These are phyloP conservation scores for Exephanes ischioxanthus DNA, from an alignment of 2,888 invertebrate species.

Conservation along the genomic window DNA sequence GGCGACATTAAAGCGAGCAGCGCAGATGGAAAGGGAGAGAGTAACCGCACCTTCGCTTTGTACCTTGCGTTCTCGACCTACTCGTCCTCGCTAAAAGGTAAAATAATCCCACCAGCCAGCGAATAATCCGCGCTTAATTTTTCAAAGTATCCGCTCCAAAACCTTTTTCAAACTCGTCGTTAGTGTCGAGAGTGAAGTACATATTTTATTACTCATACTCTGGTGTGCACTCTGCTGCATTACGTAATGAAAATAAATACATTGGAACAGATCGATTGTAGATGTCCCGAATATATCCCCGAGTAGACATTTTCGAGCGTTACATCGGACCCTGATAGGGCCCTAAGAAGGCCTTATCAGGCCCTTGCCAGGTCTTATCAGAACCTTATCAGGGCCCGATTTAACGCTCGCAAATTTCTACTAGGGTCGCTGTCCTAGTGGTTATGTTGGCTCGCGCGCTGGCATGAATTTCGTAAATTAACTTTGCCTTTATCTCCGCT, in stretches of 20 bases:
- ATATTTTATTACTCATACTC: not conserved
- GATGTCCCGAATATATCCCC: too few relatives aligned
- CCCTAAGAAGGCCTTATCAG: too few relatives aligned
- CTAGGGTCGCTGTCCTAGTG: too few relatives aligned
- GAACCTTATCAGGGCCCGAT: too few relatives aligned
- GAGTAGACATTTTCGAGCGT: too few relatives aligned
- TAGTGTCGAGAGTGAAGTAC: not conserved
- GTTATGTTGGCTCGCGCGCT: too few relatives aligned
- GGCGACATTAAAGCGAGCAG: slow-evolving; percentile 47
- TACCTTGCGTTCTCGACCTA: slow-evolving; percentile 21
- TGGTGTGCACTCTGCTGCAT: not conserved
- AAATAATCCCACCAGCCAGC: slow-evolving; percentile 41
- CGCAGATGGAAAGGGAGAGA: not conserved
- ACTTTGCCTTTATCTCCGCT: too few relatives aligned
- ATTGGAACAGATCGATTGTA: too few relatives aligned
- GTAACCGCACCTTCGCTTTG: slow-evolving; percentile 35
- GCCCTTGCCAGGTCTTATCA: too few relatives aligned
- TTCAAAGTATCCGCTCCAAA: slow-evolving; percentile 18
- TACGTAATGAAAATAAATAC: not conserved
- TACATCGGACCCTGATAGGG: too few relatives aligned
- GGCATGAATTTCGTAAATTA: too few relatives aligned
- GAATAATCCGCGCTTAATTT: slow-evolving; percentile 35
- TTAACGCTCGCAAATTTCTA: too few relatives aligned
- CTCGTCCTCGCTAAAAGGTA: slow-evolving; percentile 12
- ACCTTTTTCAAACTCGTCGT: slow-evolving; percentile 3